Evolutionary conservation across 2,888 invertebrate species (phyloP).

Genomic region (Bellardia pandia): DNA sequence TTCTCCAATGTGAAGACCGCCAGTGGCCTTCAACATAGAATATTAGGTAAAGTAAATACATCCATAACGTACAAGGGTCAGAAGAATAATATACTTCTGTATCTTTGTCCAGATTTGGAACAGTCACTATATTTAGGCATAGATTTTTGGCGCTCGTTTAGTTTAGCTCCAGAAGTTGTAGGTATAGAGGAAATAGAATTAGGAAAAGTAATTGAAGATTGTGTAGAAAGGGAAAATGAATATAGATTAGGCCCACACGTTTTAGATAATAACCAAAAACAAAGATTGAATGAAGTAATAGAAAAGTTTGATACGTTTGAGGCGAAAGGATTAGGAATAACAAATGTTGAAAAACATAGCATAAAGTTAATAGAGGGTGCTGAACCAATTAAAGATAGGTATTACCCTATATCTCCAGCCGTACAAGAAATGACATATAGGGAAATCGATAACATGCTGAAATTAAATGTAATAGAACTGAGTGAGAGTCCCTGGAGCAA

Average conservation of each 20-base stretch:
- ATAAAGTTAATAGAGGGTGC: conserved; percentile 38
- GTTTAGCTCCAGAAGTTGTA: conserved; percentile 17
- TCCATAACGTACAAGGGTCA: not conserved
- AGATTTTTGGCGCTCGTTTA: conserved; percentile 23
- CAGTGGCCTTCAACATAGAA: conserved; percentile 9
- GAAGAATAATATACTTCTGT: conserved; percentile 1
- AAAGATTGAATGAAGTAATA: not conserved
- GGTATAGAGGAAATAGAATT: conserved; percentile 4
- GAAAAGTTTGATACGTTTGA: conserved; percentile 13
- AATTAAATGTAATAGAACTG: not conserved
- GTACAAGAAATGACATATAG: conserved; percentile 13
- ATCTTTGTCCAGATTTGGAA: conserved; percentile 31
- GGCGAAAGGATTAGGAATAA: conserved; percentile 11
- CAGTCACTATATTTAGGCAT: conserved; percentile 20
- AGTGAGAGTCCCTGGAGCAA: conserved; percentile 17
- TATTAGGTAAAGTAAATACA: conserved; percentile 1
- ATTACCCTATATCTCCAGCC: conserved; percentile 31
- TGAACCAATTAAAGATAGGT: conserved; percentile 20
- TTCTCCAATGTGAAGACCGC: conserved; percentile 36
- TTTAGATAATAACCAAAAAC: not conserved
- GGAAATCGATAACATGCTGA: conserved; percentile 5
- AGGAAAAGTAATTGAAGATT: conserved; percentile 1
- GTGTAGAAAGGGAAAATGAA: not conserved
- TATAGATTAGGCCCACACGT: conserved; percentile 3
- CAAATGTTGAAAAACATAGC: conserved; percentile 16